phyloP scores from a whole-genome alignment of 2,888 invertebrate species.

The Patella caerulea region DNA sequence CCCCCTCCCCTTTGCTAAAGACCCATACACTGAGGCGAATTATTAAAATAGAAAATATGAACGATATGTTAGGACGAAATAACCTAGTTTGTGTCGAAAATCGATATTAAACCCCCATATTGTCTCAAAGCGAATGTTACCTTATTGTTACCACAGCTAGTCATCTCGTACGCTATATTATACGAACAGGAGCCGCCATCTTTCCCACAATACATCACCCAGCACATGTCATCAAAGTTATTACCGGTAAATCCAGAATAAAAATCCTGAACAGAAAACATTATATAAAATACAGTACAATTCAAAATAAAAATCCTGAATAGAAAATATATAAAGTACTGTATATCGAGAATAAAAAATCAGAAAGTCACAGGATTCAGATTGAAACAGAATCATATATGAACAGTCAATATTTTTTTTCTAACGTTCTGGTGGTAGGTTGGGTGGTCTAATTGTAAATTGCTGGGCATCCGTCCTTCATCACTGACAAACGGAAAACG shows the following conservation, averaged over 20 bases:
- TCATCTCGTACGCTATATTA: background rate
- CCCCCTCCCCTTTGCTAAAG: background rate
- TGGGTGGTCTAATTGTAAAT: no score
- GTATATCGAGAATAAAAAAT: no score
- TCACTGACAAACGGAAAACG: no score
- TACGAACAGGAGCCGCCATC: background rate
- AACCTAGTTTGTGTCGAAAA: no score
- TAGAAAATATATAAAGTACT: background rate
- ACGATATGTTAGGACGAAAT: no score
- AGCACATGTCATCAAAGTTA: background rate
- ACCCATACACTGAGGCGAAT: no score
- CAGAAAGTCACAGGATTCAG: no score
- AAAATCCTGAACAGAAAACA: background rate
- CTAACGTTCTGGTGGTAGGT: no score
- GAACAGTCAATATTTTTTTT: no score
- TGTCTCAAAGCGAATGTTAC: background rate
- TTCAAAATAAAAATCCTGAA: background rate
- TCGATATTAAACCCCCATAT: background rate
- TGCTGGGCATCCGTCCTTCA: no score
- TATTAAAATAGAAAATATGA: no score
- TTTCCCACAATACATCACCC: background rate
- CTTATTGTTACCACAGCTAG: background rate
- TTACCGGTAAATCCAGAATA: background rate
- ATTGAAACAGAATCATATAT: no score
- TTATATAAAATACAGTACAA: background rate